Conservation (phyloP, 2,113 vertebrate species). For the Nycticebus coucang region DNA sequence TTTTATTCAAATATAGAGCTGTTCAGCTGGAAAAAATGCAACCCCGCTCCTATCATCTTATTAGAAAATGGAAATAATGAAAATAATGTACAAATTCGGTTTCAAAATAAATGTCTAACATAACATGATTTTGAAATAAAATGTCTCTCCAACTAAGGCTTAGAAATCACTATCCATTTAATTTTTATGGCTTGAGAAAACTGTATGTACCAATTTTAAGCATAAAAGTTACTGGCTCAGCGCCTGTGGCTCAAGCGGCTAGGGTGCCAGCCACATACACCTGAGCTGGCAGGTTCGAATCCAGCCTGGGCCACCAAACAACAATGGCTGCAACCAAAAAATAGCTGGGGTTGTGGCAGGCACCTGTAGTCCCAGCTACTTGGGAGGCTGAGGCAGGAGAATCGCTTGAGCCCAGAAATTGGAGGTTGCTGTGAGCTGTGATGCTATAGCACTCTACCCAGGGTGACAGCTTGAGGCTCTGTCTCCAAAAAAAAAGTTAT, state of each 20-base stretch:
- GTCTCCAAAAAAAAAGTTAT: neutral
- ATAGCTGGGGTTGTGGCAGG: no score
- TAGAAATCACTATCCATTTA: neutral
- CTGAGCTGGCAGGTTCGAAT: no score
- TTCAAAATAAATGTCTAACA: neutral
- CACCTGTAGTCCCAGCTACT: no score
- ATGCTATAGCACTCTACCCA: no score
- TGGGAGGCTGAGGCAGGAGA: no score
- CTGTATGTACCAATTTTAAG: neutral
- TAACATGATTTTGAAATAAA: constrained; percentile 10
- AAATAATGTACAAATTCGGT: neutral
- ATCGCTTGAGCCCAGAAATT: no score
- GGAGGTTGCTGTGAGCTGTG: no score
- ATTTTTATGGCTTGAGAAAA: neutral
- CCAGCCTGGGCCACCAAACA: no score
- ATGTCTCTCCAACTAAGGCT: neutral
- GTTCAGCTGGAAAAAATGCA: neutral
- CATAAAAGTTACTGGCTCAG: neutral
- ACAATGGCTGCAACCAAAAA: no score
- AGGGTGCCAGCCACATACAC: no score
- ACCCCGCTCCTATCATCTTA: neutral
- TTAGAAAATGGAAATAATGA: neutral
- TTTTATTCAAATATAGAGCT: neutral
- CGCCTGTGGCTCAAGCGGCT: no score
- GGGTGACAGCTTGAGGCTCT: no score